Conservation (phyloP, 2,797 vertebrate species). For the Micropoecilia bifurca region DNA sequence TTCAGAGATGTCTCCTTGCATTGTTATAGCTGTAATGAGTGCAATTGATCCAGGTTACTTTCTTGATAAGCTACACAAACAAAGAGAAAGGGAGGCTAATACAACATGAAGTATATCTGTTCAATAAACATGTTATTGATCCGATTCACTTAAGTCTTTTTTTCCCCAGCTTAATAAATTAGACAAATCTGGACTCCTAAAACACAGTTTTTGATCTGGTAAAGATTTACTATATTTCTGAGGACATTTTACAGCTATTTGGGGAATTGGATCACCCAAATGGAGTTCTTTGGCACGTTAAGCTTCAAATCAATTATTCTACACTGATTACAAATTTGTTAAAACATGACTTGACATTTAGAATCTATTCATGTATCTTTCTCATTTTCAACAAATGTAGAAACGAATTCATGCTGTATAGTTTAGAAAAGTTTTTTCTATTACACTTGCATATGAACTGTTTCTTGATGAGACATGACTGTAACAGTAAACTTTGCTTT, state of each 20-base stretch:
- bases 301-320: not conserved
- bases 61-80: constrained; percentile 75
- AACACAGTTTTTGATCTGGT: not conserved
- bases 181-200: not conserved
- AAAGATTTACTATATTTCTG: not conserved
- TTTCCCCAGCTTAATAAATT: not conserved
- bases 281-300: not conserved
- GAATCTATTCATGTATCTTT: not conserved
- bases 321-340: not conserved
- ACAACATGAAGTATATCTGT: constrained; percentile 59
- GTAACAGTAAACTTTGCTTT: constrained; percentile 20
- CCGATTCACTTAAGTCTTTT: not conserved
- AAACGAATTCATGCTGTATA: not conserved
- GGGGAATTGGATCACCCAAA: not conserved
- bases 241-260: not conserved
- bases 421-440: not conserved
- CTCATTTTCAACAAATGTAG: not conserved
- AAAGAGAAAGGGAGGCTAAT: constrained; percentile 78
- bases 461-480: constrained; percentile 6
- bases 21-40: not conserved
- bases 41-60: constrained; percentile 82
- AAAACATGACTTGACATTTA: not conserved
- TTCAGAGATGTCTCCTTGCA: not conserved
- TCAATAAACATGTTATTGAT: not conserved
- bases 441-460: constrained; percentile 27